These are phyloP conservation scores for Oscheius myriophilus DNA, from an alignment of 2,888 invertebrate species.

Conservation along the genomic window DNA sequence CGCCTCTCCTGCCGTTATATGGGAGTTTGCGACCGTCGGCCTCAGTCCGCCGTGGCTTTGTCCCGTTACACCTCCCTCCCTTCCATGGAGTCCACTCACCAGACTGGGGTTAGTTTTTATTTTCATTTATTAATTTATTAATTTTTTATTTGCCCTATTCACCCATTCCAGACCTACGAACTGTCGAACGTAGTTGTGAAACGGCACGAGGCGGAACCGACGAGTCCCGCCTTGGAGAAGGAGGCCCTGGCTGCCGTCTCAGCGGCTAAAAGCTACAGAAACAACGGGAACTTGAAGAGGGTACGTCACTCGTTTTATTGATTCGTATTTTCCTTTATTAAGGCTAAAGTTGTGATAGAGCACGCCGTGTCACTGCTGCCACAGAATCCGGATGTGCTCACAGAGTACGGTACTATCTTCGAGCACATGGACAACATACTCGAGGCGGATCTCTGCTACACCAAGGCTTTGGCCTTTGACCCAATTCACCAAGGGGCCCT, in stretches of 20 bases:
- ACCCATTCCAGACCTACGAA: background rate
- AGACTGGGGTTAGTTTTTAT: background rate
- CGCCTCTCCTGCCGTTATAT: background rate
- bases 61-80: background rate
- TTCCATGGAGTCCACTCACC: background rate
- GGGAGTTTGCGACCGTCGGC: background rate
- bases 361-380: conserved; percentile 92
- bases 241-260: conserved; percentile 64
- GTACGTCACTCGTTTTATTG: conserved; percentile 6
- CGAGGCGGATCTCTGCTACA: conserved; percentile 88
- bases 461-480: conserved; percentile 82
- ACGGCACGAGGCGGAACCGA: background rate
- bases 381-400: conserved; percentile 88
- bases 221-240: conserved; percentile 29
- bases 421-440: conserved; percentile 75
- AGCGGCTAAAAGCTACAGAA: conserved; percentile 55
- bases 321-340: background rate
- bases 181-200: conserved; percentile 10
- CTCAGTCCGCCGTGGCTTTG: conserved; percentile 2
- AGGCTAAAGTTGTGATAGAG: conserved; percentile 73
- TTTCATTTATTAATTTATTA: no score
- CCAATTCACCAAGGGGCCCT: conserved; percentile 79
- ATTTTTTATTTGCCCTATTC: no score
- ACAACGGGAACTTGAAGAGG: conserved; percentile 57
- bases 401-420: conserved; percentile 74